Evolutionary conservation across 2,113 vertebrate genomes (phyloP), one percentile per base, ranked within the genome.

Genomic region (Perca fluviatilis): DNA sequence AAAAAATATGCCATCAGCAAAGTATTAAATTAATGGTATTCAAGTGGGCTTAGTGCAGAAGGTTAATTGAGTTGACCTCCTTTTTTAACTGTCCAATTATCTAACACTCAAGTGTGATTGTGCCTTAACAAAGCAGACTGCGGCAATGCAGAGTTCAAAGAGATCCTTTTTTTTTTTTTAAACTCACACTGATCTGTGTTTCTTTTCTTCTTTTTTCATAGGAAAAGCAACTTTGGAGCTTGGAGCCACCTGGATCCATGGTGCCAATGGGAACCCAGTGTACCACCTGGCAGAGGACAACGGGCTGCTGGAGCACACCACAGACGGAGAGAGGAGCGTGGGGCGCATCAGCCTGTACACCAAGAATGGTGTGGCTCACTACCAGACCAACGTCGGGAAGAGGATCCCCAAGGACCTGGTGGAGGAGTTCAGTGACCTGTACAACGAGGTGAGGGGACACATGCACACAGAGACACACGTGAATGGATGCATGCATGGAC

Each of bases 381-480:
- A 99, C 91, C 98, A 98, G 92, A 99, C 98, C 94, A 97, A 97
- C 89, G 95, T 12, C 0, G 98, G 98, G 84, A 96, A 94, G 83
- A 96, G 98, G 92, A 97, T 99, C 95, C 98, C 98, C 89, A 99
- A 99, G 93, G 97, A 99, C 91, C 94, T 99, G 95, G 98, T 99
- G 96, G 98, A 99, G 95, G 98, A 99, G 96, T 99, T 99, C 97
- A 98, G 98, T 84, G 98, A 99, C 96, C 95, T 98, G 95, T 99
- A 99, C 97, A 98, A 99, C 87, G 97, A 99, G 97, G 98, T 99
- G 86, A 91, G 95, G 87, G 36, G 16, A 58, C 12, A 6, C 66
- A 57, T 10, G 10, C n/a, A 21, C 36, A 6, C 40, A 75, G 23
- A 65, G 66, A 25, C 21, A 23, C n/a, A 16, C 21, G 21, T 46